These are phyloP conservation scores for Gavia stellata DNA, from an alignment of 2,113 vertebrate species.

Conservation along the genomic window DNA sequence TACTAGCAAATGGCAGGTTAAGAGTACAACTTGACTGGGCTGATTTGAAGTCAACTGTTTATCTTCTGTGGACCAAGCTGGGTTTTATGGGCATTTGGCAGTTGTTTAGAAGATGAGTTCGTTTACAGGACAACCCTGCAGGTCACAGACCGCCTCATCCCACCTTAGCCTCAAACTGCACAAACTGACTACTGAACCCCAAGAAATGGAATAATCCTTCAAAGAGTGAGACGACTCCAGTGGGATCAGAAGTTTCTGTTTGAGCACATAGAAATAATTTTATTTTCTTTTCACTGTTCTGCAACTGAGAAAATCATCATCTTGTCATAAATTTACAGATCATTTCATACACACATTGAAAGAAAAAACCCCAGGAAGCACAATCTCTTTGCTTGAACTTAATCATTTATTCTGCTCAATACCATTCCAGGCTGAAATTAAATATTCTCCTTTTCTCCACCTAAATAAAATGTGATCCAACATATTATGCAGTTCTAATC, in stretches of 20 bases:
- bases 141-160: neutral
- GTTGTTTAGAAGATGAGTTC: neutral
- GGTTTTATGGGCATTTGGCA: neutral
- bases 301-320: neutral
- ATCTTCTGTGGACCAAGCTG: neutral
- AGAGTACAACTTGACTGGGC: neutral
- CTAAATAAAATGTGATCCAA: conserved; percentile 32
- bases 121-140: neutral
- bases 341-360: neutral
- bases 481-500: conserved; percentile 24
- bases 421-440: conserved; percentile 3
- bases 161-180: neutral
- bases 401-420: conserved; percentile 20
- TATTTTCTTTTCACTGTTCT: neutral
- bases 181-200: neutral
- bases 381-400: conserved; percentile 29
- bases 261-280: neutral
- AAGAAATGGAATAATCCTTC: neutral
- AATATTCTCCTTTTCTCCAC: conserved; percentile 30
- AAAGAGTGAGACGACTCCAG: neutral
- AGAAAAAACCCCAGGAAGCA: accelerated
- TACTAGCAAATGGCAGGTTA: neutral
- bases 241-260: neutral
- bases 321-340: neutral
- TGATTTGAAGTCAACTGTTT: neutral